Evolutionary conservation across 2,888 invertebrate species (phyloP).

Genomic region (Rhopalosiphum nymphaeae): DNA sequence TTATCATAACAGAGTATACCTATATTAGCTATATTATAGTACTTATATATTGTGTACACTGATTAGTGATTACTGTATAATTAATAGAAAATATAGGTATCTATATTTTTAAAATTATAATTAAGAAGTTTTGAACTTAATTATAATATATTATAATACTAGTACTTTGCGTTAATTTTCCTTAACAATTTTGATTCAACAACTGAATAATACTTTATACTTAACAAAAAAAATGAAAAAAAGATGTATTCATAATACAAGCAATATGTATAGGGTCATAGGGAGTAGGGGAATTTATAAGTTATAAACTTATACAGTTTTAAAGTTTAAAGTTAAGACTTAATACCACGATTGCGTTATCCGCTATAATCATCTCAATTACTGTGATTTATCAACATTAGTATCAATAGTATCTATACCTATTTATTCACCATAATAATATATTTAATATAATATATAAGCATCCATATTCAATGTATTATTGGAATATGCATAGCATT

Average conservation of each 20-base stretch:
- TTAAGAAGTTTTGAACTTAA: too few relatives aligned
- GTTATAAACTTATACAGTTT: too few relatives aligned
- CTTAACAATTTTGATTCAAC: neutral
- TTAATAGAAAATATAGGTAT: too few relatives aligned
- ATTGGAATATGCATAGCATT: neutral
- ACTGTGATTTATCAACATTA: neutral
- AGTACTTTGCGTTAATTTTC: neutral
- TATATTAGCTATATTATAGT: too few relatives aligned
- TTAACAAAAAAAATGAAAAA: neutral
- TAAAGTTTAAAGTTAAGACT: neutral
- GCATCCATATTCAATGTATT: neutral
- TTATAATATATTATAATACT: neutral
- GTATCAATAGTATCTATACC: neutral
- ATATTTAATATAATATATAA: neutral
- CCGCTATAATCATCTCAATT: neutral
- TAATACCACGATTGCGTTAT: neutral
- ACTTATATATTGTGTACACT: too few relatives aligned
- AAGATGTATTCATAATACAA: neutral
- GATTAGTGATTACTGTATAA: too few relatives aligned
- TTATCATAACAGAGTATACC: too few relatives aligned
- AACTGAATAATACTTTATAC: neutral
- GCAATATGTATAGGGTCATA: neutral
- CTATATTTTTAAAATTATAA: too few relatives aligned
- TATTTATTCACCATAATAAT: neutral
- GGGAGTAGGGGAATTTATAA: too few relatives aligned